Evolutionary conservation across 2,888 invertebrate genomes (phyloP), one percentile per base, ranked within the genome.

Genomic region (Anorthoa munda): DNA sequence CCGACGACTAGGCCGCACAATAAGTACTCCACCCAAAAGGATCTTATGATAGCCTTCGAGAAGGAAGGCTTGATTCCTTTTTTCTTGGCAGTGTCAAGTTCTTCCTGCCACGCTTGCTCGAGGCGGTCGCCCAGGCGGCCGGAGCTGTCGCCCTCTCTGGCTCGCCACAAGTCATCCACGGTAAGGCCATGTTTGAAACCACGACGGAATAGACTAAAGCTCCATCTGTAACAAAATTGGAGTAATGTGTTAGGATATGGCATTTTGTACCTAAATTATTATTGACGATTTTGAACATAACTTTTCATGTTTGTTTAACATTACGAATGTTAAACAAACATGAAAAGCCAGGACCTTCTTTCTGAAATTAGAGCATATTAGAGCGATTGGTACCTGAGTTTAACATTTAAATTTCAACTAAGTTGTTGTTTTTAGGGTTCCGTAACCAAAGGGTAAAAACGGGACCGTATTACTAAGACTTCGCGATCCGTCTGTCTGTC

Each of bases 31-130:
- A 96, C 91, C 86, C 97, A 96, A 92, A 97, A 98, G 13, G 97
- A 97, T 82, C 96, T 96, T 56, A 96, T 89, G 70, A 98, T 96
- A 11, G 97, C 97, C 81, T 92, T 96, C 9, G 97, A 91, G 60
- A 98, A 93, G 64, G 97, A 97, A 0, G 98, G 97, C 75, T 96
- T 95, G 51, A 92, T 91, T n/a, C 96, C 96, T 64, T 92, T 91
- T 75, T 92, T 92, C 64, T 95, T 93, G 1, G 97, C 96, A 59
- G 90, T 91, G 61, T 93, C 91, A 26, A 97, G 80, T 91, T 98
- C 97, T 55, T 94, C 91, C 60, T 96, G 93, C 98, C 98, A 98
- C 72, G 97, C 97, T 95, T 95, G 95, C 92, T 97, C 97, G 55
- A 98, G 93, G 23, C 95, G 94, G 90, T 98, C 97, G 13, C 97